Base-by-base conservation (phyloP, 2,113 vertebrate genomes). In the Poeciliopsis occidentalis region DNA sequence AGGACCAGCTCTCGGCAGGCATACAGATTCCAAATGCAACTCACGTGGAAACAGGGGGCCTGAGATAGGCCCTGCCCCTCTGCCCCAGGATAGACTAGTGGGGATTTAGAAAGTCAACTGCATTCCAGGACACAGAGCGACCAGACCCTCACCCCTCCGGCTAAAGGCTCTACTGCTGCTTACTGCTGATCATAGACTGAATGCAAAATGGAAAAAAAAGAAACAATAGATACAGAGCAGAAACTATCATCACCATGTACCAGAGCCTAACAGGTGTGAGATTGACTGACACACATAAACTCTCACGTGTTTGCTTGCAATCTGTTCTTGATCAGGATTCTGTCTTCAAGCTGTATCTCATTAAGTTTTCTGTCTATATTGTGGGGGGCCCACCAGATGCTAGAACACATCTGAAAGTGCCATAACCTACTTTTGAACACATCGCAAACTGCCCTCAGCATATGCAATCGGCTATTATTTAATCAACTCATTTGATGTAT, bases 51-150 rank as follows among this genome's bases (percentile, higher is more conserved):
- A 83, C 79, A 77, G 83, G 88, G 91, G 90, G 90, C 85, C 87
- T 80, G 87, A 89, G 89, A 91, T 92, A 87, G 87, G 88, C 90
- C 90, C 91, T 81, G 89, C 90, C 88, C 88, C 85, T 8, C 77
- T 31, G 86, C 85, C 89, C 87, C 88, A 85, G 89, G 86, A 91
- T 85, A 89, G 86, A 91, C 89, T 87, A 82, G 66, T 85, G 71
- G 91, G 89, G 90, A 90, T 93, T 93, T 90, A 86, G 89, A 92
- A 87, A 92, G 90, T 89, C 84, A 92, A 88, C 89, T 81, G 87
- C 90, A 92, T 92, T 91, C 90, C 90, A 87, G 88, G 86, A 73
- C 85, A 85, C 69, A 81, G 83, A 77, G 82, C 60, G 51, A 88
- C 79, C 68, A 80, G 90, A 81, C 84, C 86, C 80, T 79, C 69